phyloP scores from a whole-genome alignment of 1,140 invertebrate species.

The Asobara japonica region DNA sequence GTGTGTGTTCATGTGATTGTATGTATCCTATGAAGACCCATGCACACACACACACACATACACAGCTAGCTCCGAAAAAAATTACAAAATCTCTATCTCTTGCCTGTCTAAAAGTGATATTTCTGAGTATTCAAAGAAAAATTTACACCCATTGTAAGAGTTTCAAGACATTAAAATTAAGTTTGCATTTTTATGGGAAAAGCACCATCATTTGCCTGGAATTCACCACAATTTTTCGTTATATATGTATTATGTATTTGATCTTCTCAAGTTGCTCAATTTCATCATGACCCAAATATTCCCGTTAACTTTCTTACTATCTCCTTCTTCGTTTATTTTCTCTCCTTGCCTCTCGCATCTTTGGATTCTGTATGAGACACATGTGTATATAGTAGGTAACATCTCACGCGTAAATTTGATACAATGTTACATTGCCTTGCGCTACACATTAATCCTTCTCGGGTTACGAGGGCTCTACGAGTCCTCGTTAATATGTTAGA shows the following conservation, averaged over 20 bases:
- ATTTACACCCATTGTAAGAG: no score
- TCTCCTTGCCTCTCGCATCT: neutral
- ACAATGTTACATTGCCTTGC: neutral
- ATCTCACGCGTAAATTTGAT: conserved; percentile 1
- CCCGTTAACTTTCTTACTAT: conserved; percentile 25
- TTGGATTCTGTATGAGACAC: conserved; percentile 1
- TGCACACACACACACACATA: no score
- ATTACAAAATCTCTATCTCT: no score
- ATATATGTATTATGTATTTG: conserved; percentile 12
- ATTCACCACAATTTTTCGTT: conserved; percentile 12
- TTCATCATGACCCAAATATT: conserved; percentile 37
- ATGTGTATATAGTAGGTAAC: conserved; percentile 3
- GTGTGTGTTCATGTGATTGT: no score
- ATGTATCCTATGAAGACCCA: no score
- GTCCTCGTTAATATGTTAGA: neutral
- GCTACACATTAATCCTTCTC: conserved; percentile 1
- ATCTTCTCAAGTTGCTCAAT: conserved; percentile 28
- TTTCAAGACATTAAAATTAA: no score
- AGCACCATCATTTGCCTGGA: conserved; percentile 19
- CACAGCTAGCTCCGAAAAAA: no score
- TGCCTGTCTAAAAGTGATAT: no score
- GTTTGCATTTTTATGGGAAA: no score
- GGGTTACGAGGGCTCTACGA: neutral
- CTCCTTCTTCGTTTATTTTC: conserved; percentile 7
- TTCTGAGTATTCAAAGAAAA: no score